Evolutionary conservation across 2,888 invertebrate genomes (phyloP), one percentile per base, ranked within the genome.

Genomic region (Ectobius pallidus): DNA sequence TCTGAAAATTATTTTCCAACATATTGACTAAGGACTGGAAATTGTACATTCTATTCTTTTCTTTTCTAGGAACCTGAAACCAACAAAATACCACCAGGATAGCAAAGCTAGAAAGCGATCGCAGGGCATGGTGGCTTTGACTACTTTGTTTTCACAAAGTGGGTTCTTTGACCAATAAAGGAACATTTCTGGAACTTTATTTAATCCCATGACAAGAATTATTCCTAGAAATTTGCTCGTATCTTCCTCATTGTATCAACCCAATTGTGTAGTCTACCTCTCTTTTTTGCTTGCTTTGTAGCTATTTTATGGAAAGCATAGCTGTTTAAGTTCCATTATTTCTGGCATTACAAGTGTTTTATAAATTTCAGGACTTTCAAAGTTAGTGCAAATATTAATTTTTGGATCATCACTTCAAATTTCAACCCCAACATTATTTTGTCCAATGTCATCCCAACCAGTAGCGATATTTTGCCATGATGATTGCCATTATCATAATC

Each of bases 121-220:
- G 14, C 6, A 39, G 14, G 39, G 39, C 39, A 52, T 2, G 3
- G 11, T n/a, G n/a, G n/a, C n/a, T n/a, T n/a, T n/a, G n/a, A n/a
- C n/a, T n/a, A n/a, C n/a, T n/a, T 18, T 49, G 3, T 52, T 52
- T 52, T 6, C 22, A 18, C 22, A 20, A 3, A 52, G 22, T 18
- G 22, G 52, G 22, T 52, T 52, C 52, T 52, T 52, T 6, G 52
- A 52, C 52, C 52, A 52, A 52, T 52, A 52, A 52, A 52, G 6
- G 2, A 22, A 52, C 4, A 52, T 52, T 52, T 52, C 52, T 52
- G 52, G 52, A 18, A 52, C 52, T 18, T 11, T n/a, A n/a, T n/a
- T n/a, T n/a, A n/a, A n/a, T n/a, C n/a, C n/a, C 52, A 52, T 52
- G 49, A n/a, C n/a, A 49, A 49, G 14, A 49, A 49, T n/a, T n/a